Evolutionary conservation across 2,888 invertebrate species (phyloP), one percentile per base, ranked within the genome.

Genomic region (Anthrax anthrax): DNA sequence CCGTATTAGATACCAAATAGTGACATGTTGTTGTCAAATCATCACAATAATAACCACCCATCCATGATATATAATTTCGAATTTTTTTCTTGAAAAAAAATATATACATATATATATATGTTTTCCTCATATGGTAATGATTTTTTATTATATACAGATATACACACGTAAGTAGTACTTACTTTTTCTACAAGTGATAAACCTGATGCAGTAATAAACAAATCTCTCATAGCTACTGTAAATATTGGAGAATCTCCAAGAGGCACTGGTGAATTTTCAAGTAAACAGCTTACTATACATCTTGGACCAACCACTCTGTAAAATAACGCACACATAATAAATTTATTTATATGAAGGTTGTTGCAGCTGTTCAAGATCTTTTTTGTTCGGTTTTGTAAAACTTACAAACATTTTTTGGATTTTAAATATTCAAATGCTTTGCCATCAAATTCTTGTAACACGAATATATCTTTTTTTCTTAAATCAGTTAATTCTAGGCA

Each of bases 281-380:
- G 72, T 39, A 89, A 65, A 58, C 89, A 90, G 39, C 77, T 74
- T 43, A 83, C 70, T 16, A 94, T 63, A 60, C 90, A 91, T 45
- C 79, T 75, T 1, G 92, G 88, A 0, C 92, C 91, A 48, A 90
- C 72, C 52, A 92, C 73, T 60, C 89, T 88, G 64, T 63, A 72
- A 56, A n/a, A n/a, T n/a, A n/a, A n/a, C n/a, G n/a, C n/a, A n/a
- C n/a, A n/a, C n/a, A n/a, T n/a, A n/a, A n/a, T n/a, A n/a, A n/a
- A n/a, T n/a, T n/a, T n/a, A n/a, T n/a, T n/a, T n/a, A n/a, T n/a
- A n/a, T n/a, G n/a, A n/a, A n/a, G n/a, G n/a, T n/a, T n/a, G n/a
- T n/a, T n/a, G n/a, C n/a, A n/a, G n/a, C n/a, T n/a, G n/a, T n/a
- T n/a, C n/a, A n/a, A n/a, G n/a, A n/a, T n/a, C n/a, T n/a, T n/a